Conservation (phyloP, 2,888 invertebrate genomes). For the Helicoverpa assulta region DNA sequence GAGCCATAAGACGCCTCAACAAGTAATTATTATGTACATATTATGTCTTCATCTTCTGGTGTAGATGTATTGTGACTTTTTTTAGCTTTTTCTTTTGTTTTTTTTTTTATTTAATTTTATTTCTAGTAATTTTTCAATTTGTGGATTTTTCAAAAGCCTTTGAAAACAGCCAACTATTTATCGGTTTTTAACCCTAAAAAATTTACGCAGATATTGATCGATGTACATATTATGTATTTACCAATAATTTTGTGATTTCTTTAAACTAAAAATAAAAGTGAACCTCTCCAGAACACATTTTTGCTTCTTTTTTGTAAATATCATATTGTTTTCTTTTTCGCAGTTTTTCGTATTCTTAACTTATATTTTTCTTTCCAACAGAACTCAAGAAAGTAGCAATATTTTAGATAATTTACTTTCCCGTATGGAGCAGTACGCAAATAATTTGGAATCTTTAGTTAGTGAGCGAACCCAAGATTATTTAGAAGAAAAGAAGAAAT, state of each 20-base stretch:
- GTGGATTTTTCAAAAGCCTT: no score
- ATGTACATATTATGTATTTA: no score
- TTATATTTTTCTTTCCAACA: conserved; percentile 77
- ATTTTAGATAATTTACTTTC: conserved; percentile 98
- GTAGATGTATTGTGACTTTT: conserved; percentile 36
- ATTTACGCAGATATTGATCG: no score
- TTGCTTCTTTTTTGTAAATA: background rate
- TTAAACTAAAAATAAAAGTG: no score
- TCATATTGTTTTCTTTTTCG: background rate
- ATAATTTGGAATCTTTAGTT: conserved; percentile 98
- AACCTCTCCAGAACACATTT: no score
- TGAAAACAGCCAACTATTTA: no score
- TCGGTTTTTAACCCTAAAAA: no score
- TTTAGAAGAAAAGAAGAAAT: conserved; percentile 99
- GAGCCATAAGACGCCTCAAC: conserved; percentile 97
- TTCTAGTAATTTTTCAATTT: no score
- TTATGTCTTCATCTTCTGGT: conserved; percentile 64
- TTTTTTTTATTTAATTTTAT: background rate
- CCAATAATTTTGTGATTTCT: no score
- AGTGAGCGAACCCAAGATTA: conserved; percentile 99
- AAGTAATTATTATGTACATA: conserved; percentile 92
- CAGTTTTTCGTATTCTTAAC: conserved; percentile 6
- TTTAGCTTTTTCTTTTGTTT: conserved; percentile 14
- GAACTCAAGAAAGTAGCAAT: conserved; percentile 97
- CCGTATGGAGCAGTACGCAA: conserved; percentile 99